phyloP scores from a whole-genome alignment of 2,888 invertebrate species.

The Cheilosia grossa region DNA sequence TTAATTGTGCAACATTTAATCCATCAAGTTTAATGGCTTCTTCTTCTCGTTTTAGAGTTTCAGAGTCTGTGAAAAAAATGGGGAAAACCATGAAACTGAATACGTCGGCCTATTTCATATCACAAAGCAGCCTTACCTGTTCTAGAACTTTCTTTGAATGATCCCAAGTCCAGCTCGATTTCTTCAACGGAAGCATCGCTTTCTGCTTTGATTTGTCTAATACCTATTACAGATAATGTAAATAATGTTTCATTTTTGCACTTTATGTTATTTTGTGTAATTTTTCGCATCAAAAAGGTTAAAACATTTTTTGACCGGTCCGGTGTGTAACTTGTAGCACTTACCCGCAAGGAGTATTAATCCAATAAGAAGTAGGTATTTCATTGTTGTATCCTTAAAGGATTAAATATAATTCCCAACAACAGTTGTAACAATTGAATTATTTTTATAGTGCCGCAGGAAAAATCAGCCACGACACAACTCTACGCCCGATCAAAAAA shows the following conservation, averaged over 20 bases:
- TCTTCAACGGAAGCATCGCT: conserved; percentile 84
- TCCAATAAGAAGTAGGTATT: conserved; percentile 79
- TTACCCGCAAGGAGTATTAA: conserved; percentile 81
- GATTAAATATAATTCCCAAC: conserved; percentile 24
- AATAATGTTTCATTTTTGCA: conserved; percentile 10
- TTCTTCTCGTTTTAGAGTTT: conserved; percentile 95
- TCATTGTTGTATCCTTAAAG: conserved; percentile 77
- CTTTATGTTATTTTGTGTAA: neutral
- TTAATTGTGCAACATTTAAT: conserved; percentile 96
- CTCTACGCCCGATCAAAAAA: conserved; percentile 44
- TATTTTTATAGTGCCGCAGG: conserved; percentile 3
- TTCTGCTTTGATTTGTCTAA: conserved; percentile 79
- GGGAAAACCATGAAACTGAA: conserved; percentile 12
- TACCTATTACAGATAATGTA: conserved; percentile 75
- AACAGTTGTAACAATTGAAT: conserved; percentile 13
- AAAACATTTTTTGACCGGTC: conserved; percentile 74
- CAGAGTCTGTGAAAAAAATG: conserved; percentile 87
- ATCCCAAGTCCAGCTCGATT: conserved; percentile 91
- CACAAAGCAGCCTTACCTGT: conserved; percentile 87
- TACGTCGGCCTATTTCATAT: conserved; percentile 2
- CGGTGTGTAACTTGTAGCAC: conserved; percentile 43
- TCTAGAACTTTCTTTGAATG: conserved; percentile 92
- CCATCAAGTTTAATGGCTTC: conserved; percentile 98
- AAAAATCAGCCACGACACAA: conserved; percentile 66
- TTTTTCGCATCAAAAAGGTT: conserved; percentile 49